Base-by-base conservation (phyloP, 2,888 invertebrate genomes). In the Iselma pallidipennis region DNA sequence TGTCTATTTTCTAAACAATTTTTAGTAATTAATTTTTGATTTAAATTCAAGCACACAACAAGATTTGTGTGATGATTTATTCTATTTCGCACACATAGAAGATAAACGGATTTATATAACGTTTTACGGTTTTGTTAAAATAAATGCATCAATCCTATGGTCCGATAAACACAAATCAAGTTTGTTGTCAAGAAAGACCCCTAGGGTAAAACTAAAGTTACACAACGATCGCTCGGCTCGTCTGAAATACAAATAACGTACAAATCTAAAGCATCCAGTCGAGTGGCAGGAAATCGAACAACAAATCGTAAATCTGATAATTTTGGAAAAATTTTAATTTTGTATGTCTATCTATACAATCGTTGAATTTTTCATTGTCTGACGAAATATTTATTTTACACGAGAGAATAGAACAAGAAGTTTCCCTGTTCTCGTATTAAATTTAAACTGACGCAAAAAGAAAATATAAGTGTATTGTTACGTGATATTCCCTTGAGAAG, bases 81-180 rank as follows among this genome's bases (percentile, higher is more conserved):
- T n/a, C n/a, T n/a, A n/a, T n/a, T n/a, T n/a, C n/a, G n/a, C n/a
- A n/a, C n/a, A n/a, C n/a, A n/a, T n/a, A n/a, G n/a, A n/a, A n/a
- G n/a, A n/a, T n/a, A n/a, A n/a, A n/a, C n/a, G n/a, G n/a, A n/a
- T n/a, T n/a, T n/a, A n/a, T n/a, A n/a, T n/a, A n/a, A n/a, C n/a
- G n/a, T n/a, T n/a, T n/a, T 25, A 25, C 37, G 16, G 16, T 37
- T 19, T 37, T 64, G 66, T 62, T 66, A 65, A 68, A 70, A 70
- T 67, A 70, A 66, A 67, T 68, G 66, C 66, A 68, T 68, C 70
- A 66, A 68, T 68, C 63, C 60, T 54, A 49, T 42, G 63, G 53
- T 55, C 64, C 53, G 67, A 63, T 65, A 65, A 65, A 65, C 66
- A 67, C 66, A 67, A 67, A 67, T 67, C 66, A 67, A 60, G 60